These are phyloP conservation scores for Phalacrocorax pelagicus DNA, from an alignment of 2,113 vertebrate genomes.

Conservation along the genomic window DNA sequence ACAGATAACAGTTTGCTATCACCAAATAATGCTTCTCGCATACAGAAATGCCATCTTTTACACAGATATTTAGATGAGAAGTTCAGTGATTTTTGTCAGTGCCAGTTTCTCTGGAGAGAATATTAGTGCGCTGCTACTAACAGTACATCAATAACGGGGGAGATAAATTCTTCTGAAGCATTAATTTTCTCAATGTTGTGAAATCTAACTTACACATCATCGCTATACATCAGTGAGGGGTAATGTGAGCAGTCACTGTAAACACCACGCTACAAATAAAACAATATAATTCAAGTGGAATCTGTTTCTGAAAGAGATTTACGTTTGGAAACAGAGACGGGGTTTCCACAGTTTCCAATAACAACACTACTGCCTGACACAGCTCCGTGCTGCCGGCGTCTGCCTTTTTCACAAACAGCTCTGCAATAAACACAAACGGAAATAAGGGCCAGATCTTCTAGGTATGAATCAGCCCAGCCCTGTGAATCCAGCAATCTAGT, in stretches of 20 bases:
- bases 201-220: neutral
- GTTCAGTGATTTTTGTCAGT: constrained; percentile 20
- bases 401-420: neutral
- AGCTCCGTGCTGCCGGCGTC: neutral
- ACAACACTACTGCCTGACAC: neutral
- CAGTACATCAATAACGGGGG: neutral
- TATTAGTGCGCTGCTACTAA: neutral
- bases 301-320: neutral
- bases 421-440: neutral
- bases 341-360: neutral
- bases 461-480: neutral
- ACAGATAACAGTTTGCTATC: constrained; percentile 8
- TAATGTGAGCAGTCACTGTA: neutral
- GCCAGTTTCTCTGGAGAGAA: constrained; percentile 28
- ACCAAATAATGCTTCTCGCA: neutral
- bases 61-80: neutral
- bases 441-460: neutral
- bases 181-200: constrained; percentile 17
- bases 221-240: neutral
- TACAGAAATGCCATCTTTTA: neutral
- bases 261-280: neutral
- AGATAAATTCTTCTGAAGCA: neutral
- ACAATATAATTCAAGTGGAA: neutral
- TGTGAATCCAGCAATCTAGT: fast-evolving
- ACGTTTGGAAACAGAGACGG: neutral